Conservation (phyloP, 2,113 vertebrate genomes). For the Chrysemys picta region DNA sequence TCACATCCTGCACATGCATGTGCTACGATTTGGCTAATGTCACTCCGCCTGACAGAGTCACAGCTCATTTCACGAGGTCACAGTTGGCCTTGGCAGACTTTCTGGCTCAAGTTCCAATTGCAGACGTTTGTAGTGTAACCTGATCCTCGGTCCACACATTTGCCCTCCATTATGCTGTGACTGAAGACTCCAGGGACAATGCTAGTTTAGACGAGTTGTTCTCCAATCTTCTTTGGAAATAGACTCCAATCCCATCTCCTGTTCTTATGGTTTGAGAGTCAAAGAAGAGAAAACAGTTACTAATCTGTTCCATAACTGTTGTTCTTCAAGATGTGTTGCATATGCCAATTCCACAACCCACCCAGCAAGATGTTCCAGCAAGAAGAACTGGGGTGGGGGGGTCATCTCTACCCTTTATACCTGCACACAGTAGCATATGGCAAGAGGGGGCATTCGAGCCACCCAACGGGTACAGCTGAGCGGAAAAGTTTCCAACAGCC, state of each 20-base stretch:
- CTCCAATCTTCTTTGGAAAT: not conserved
- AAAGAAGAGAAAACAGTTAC: not conserved
- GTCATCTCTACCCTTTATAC: not conserved
- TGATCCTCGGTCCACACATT: not conserved
- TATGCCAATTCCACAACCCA: not conserved
- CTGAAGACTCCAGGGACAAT: not conserved
- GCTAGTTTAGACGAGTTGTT: not conserved
- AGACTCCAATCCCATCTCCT: not conserved
- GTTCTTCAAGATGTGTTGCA: not conserved
- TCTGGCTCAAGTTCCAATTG: not conserved
- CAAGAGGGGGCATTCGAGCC: not conserved
- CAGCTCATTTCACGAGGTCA: not conserved
- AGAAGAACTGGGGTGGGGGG: not conserved
- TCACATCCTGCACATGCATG: too few species aligned
- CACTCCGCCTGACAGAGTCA: too few species aligned
- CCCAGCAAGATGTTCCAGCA: not conserved
- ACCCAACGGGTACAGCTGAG: not conserved
- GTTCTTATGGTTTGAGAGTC: not conserved
- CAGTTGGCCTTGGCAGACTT: not conserved
- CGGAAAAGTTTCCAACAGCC: not conserved
- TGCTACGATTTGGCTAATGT: too few species aligned
- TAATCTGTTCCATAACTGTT: not conserved
- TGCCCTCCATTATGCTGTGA: not conserved
- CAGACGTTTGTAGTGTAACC: not conserved
- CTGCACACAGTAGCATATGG: not conserved